phyloP scores from a whole-genome alignment of 2,113 vertebrate species.

The Heptranchias perlo region DNA sequence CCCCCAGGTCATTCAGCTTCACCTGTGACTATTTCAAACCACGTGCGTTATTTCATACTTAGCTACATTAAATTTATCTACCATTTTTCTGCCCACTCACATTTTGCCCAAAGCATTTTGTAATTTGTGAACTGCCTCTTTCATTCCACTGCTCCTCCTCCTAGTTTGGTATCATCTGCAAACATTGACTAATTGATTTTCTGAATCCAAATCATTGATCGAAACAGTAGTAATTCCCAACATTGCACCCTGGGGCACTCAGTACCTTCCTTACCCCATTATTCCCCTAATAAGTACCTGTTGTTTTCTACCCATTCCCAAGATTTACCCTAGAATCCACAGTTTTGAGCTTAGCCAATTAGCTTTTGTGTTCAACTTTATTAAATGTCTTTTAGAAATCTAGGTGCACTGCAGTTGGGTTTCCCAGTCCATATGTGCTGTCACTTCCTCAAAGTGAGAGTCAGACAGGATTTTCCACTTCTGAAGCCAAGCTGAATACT shows the following conservation, averaged over 20 bases:
- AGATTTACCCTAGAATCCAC: not conserved
- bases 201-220: not conserved
- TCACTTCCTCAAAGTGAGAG: not conserved
- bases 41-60: too few species aligned
- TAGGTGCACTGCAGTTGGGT: not conserved
- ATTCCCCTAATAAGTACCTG: not conserved
- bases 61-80: too few species aligned
- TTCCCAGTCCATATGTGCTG: not conserved
- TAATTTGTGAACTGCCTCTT: not conserved
- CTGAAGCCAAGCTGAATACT: not conserved
- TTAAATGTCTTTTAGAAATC: not conserved
- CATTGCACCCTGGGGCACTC: not conserved
- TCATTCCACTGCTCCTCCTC: not conserved
- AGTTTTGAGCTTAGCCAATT: not conserved
- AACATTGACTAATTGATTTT: not conserved
- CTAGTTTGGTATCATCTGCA: not conserved
- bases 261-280: not conserved
- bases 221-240: not conserved
- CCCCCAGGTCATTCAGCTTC: too few species aligned
- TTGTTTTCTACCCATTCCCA: not conserved
- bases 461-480: not conserved
- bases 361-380: not conserved
- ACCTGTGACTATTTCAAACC: too few species aligned
- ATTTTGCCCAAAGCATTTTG: not conserved
- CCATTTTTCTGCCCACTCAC: not conserved